These are phyloP conservation scores for Nilaparvata lugens DNA, from an alignment of 1,140 invertebrate genomes.

Conservation along the genomic window DNA sequence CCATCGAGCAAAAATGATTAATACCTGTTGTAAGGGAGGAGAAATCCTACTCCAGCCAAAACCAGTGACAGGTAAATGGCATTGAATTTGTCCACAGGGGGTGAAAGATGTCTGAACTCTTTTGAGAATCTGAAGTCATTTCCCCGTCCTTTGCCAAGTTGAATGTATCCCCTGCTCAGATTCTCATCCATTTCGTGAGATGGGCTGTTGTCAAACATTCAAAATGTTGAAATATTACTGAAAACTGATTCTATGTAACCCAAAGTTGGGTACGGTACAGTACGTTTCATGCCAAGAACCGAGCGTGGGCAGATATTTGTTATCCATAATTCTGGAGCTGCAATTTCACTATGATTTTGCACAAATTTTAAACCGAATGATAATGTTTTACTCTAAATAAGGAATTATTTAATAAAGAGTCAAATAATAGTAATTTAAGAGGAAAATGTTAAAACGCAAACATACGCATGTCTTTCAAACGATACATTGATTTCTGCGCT, in stretches of 20 bases:
- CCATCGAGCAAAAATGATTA: background rate
- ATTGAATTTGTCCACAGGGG: conserved; percentile 65
- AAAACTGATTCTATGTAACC: no score
- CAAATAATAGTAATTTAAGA: no score
- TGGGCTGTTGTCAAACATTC: background rate
- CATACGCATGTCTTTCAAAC: conserved; percentile 23
- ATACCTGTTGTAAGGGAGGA: conserved; percentile 84
- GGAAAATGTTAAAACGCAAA: no score
- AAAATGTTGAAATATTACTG: background rate
- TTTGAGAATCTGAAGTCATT: conserved; percentile 44
- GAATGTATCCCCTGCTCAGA: conserved; percentile 54
- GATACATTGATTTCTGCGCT: conserved; percentile 26
- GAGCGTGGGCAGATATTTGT: no score
- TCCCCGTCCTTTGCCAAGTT: conserved; percentile 43
- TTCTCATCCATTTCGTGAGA: conserved; percentile 51
- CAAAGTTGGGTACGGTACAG: no score
- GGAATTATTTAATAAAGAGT: no score
- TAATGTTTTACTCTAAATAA: no score
- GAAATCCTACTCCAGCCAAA: conserved; percentile 78
- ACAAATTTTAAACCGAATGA: no score
- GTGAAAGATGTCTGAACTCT: conserved; percentile 46
- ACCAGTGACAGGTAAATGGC: conserved; percentile 71
- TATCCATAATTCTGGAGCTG: no score
- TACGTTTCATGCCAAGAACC: no score
- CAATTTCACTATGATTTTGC: no score